phyloP scores from a whole-genome alignment of 2,888 invertebrate genomes.

The Netelia virgata region DNA sequence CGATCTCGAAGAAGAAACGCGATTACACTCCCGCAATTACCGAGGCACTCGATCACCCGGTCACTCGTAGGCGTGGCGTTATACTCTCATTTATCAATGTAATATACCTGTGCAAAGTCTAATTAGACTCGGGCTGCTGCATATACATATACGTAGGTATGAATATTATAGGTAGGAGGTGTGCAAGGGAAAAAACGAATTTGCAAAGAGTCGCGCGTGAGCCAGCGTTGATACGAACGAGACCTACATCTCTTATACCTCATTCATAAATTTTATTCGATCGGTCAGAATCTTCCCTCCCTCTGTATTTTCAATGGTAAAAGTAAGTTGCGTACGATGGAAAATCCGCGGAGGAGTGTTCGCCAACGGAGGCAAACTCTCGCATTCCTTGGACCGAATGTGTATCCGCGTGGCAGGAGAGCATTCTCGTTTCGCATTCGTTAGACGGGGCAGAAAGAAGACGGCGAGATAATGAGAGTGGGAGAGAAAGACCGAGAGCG shows the following conservation, averaged over 20 bases:
- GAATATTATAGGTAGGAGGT: background rate
- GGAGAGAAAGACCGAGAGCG: constrained; percentile 21
- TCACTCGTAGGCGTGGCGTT: constrained; percentile 65
- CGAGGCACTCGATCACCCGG: constrained; percentile 64
- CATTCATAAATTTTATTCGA: too few species aligned
- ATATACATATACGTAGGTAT: constrained; percentile 11
- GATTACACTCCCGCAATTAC: constrained; percentile 61
- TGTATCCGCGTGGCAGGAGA: constrained; percentile 11
- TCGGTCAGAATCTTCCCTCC: too few species aligned
- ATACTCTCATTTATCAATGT: constrained; percentile 65
- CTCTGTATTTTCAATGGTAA: too few species aligned
- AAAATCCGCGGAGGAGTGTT: constrained; percentile 40
- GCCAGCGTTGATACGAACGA: too few species aligned
- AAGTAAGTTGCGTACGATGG: background rate
- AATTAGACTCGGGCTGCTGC: constrained; percentile 53
- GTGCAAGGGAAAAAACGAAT: background rate
- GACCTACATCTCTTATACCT: too few species aligned
- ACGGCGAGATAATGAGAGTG: background rate
- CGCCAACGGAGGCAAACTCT: constrained; percentile 16
- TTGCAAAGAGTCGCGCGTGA: too few species aligned
- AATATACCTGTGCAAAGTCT: constrained; percentile 62
- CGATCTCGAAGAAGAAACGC: constrained; percentile 32
- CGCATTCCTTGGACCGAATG: constrained; percentile 30
- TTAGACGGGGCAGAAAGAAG: background rate
- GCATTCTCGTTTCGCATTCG: constrained; percentile 42